Evolutionary conservation across 2,888 invertebrate species (phyloP).

Genomic region (Lutraria lutraria): DNA sequence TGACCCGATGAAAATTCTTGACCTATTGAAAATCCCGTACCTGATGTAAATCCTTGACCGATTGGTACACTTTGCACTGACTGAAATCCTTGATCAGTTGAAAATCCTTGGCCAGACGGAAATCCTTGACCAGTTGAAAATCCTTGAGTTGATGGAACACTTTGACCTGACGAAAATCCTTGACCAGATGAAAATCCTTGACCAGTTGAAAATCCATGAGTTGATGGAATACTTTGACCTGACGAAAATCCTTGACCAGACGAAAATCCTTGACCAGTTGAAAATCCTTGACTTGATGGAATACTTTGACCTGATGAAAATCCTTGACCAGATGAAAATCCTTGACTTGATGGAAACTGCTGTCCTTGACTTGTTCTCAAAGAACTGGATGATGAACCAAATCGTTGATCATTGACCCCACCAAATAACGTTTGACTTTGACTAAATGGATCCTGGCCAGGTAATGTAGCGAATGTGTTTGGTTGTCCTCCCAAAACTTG

Average conservation of each 20-base stretch:
- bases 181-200: constrained; percentile 28
- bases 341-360: constrained; percentile 9
- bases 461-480: constrained; percentile 43
- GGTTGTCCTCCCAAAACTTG: constrained; percentile 30
- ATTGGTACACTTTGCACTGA: constrained; percentile 14
- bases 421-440: constrained; percentile 45
- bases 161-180: constrained; percentile 24
- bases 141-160: background rate
- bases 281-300: constrained; percentile 27
- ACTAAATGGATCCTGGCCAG: constrained; percentile 23
- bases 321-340: constrained; percentile 25
- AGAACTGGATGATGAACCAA: constrained; percentile 15
- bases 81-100: background rate
- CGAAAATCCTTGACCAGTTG: background rate
- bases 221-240: background rate
- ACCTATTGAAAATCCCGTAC: background rate
- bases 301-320: background rate
- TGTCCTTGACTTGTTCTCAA: background rate
- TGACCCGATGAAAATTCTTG: constrained; percentile 6
- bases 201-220: background rate
- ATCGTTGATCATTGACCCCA: background rate
- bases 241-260: background rate
- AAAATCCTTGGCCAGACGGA: background rate
- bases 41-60: background rate
- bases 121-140: background rate